Evolutionary conservation across 2,888 invertebrate species (phyloP).

Genomic region (Hirtodrosophila confusa): DNA sequence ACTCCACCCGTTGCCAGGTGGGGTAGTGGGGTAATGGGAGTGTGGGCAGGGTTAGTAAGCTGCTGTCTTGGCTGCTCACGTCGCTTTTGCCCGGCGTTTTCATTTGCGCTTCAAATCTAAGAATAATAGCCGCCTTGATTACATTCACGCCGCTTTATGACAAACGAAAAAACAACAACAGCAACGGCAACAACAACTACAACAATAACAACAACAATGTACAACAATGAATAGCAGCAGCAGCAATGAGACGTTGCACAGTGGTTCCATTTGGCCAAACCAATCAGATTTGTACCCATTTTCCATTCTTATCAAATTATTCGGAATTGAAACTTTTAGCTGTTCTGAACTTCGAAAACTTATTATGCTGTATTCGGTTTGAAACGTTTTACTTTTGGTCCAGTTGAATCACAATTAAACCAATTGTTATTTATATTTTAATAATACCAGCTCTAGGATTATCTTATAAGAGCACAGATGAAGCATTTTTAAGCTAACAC

Average conservation of each 20-base stretch:
- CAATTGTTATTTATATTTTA: too few relatives aligned
- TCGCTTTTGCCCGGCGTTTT: conserved; percentile 49
- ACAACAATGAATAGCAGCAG: conserved; percentile 35
- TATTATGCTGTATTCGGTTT: too few relatives aligned
- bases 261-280: conserved; percentile 8
- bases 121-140: conserved; percentile 76
- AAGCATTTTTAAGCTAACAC: too few relatives aligned
- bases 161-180: conserved; percentile 49
- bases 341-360: too few relatives aligned
- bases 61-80: conserved; percentile 20
- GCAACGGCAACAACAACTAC: conserved; percentile 10
- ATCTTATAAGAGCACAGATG: too few relatives aligned
- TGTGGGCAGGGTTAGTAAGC: not conserved
- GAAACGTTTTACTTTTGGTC: too few relatives aligned
- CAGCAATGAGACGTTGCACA: conserved; percentile 38
- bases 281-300: too few relatives aligned
- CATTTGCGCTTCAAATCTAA: conserved; percentile 77
- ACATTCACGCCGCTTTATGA: conserved; percentile 76
- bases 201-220: conserved; percentile 16
- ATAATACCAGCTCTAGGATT: too few relatives aligned
- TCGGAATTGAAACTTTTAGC: too few relatives aligned
- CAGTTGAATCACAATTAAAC: too few relatives aligned
- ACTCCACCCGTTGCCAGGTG: conserved; percentile 25
- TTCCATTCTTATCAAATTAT: too few relatives aligned
- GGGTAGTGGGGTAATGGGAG: not conserved